Base-by-base conservation (phyloP, 2,888 invertebrate species). In the Protodeltote pygarga region DNA sequence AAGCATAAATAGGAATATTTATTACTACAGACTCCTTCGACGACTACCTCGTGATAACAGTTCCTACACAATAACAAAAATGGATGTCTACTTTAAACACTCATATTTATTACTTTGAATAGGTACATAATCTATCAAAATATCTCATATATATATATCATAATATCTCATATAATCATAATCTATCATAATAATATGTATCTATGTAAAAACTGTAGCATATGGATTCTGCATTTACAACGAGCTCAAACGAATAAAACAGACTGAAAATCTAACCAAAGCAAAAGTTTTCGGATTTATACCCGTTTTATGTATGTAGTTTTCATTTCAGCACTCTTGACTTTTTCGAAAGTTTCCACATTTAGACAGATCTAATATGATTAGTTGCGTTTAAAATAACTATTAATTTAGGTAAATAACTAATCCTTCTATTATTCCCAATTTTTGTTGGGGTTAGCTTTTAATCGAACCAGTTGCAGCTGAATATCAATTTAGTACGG, bases 241-340 rank as follows among this genome's bases (percentile, higher is more conserved):
- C 34, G 38, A 21, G 14, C 38, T 34, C 19, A 49, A 27, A 17
- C 16, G 24, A 24, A 19, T 34, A 31, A 14, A 17, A 24, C 35
- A 15, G 19, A 23, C 34, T 35, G 40, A 16, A 25, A 54, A 55
- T 27, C 16, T 17, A 13, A 15, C 17, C 23, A 33, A 45, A 15
- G 29, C 13, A 2, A 35, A 46, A 59, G 27, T 59, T 58, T 41
- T 38, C 14, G 39, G 29, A 52, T 59, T 59, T 31, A 59, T 59
- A 59, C 41, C 52, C 45, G 41, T 38, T 55, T 55, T 57, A 45
- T 57, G 51, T 45, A 45, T 58, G 38, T 58, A 27, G 25, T 16
- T 32, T 57, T 44, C 32, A 25, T 33, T 53, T 40, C 24, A 32
- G 28, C 10, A 21, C 37, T 37, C 20, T 11, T 5, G 24, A 20